phyloP scores from a whole-genome alignment of 2,113 vertebrate genomes.

The Cromileptes altivelis region DNA sequence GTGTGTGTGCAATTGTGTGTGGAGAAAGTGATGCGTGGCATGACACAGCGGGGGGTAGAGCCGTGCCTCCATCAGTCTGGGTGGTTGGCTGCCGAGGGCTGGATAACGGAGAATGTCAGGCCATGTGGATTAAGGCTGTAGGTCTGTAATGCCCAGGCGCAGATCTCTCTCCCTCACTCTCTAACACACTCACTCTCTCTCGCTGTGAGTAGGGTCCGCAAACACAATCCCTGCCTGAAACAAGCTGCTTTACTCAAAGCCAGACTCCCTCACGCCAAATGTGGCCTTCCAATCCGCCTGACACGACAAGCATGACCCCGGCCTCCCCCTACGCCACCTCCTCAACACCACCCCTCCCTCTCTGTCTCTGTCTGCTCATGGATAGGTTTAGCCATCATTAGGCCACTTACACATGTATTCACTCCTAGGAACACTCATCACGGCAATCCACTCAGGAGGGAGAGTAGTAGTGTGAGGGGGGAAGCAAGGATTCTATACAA shows the following conservation, averaged over 20 bases:
- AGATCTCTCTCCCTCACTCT: constrained; percentile 55
- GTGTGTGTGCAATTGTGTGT: constrained; percentile 17
- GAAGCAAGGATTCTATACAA: constrained; percentile 43
- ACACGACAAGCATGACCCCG: constrained; percentile 74
- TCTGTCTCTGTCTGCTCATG: constrained; percentile 34
- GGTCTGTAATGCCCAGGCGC: constrained; percentile 74
- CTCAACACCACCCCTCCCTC: constrained; percentile 21
- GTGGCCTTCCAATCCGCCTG: constrained; percentile 74
- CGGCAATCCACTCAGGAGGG: constrained; percentile 59
- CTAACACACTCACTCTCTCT: constrained; percentile 31
- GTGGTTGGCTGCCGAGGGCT: constrained; percentile 58
- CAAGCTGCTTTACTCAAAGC: constrained; percentile 84
- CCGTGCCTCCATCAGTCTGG: constrained; percentile 59
- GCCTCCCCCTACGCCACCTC: constrained; percentile 12
- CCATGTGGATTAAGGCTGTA: constrained; percentile 81
- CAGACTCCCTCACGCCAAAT: constrained; percentile 66
- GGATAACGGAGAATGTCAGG: constrained; percentile 78
- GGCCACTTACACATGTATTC: constrained; percentile 79
- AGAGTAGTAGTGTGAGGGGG: constrained; percentile 37
- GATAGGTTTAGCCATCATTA: constrained; percentile 76
- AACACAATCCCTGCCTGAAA: constrained; percentile 80
- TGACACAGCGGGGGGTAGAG: constrained; percentile 62
- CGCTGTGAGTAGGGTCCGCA: constrained; percentile 59
- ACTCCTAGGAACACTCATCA: constrained; percentile 68
- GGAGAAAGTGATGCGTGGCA: constrained; percentile 50